Conservation (phyloP, 2,113 vertebrate genomes). For the Sphaerodactylus townsendi region DNA sequence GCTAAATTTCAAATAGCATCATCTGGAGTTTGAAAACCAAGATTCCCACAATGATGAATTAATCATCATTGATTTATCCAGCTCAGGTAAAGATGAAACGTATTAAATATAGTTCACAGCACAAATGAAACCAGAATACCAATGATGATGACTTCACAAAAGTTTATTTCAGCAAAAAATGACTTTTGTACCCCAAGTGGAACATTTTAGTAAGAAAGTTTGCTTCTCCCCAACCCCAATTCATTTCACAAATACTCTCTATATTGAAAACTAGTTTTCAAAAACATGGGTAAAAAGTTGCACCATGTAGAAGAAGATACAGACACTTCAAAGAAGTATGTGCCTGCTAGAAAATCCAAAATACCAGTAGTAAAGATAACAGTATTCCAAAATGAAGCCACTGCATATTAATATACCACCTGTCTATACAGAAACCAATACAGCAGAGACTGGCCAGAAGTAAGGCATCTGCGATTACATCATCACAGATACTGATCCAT, state of each 20-base stretch:
- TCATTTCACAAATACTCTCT: neutral
- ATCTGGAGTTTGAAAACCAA: neutral
- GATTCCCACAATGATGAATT: neutral
- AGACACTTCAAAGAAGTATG: too few species aligned
- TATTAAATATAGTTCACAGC: neutral
- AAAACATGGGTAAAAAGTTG: neutral
- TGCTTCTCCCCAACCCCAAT: neutral
- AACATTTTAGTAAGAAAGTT: neutral
- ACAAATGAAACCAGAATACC: neutral
- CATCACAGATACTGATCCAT: neutral
- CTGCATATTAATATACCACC: neutral
- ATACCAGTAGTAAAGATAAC: neutral
- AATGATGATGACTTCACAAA: neutral
- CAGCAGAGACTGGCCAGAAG: conserved; percentile 31
- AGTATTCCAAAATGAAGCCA: conserved; percentile 26
- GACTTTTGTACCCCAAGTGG: too few species aligned
- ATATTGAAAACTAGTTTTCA: neutral
- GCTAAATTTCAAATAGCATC: neutral
- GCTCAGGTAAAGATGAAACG: neutral
- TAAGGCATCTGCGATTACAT: neutral
- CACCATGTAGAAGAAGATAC: neutral
- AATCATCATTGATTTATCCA: neutral
- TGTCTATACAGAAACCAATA: neutral
- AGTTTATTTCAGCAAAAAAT: neutral
- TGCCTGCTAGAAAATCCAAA: conserved; percentile 7